Conservation (phyloP, 1,140 invertebrate species). For the Lepidurus packardi region DNA sequence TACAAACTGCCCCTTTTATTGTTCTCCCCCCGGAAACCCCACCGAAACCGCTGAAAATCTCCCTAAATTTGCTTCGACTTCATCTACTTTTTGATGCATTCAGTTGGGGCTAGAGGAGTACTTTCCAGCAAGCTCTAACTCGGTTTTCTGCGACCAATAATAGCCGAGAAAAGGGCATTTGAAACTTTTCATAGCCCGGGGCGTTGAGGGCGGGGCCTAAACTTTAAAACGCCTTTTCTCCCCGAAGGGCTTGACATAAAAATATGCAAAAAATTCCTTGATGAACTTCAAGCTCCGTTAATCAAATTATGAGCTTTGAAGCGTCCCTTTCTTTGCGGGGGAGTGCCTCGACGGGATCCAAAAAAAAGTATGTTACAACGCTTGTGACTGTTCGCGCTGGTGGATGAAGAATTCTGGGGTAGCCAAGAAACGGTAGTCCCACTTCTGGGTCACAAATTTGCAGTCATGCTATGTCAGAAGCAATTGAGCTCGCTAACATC, state of each 20-base stretch:
- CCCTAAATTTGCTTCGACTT: neutral
- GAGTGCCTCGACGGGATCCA: no score
- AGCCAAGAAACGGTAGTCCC: neutral
- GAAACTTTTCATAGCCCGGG: neutral
- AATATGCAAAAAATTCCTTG: neutral
- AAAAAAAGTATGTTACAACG: neutral
- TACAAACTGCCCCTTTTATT: neutral
- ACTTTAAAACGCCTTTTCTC: neutral
- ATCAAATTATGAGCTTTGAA: neutral
- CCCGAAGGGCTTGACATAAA: neutral
- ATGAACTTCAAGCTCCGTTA: neutral
- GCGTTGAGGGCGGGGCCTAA: neutral
- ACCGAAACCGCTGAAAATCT: no score
- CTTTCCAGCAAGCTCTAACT: neutral
- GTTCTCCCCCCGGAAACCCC: neutral
- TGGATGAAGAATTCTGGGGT: neutral
- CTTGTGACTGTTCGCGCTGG: neutral
- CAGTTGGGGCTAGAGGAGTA: neutral
- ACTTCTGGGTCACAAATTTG: neutral
- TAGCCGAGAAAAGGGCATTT: neutral
- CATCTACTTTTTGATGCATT: neutral
- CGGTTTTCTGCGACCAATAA: neutral
- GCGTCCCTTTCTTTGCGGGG: no score
- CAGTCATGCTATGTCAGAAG: constrained; percentile 7
- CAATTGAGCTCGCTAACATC: constrained; percentile 9